A percentile compares a stretch with the other conserved stretches of the same genome.
phyloP scores from a whole-genome alignment of 2,797 vertebrate genomes.

The Cygnus olor region DNA sequence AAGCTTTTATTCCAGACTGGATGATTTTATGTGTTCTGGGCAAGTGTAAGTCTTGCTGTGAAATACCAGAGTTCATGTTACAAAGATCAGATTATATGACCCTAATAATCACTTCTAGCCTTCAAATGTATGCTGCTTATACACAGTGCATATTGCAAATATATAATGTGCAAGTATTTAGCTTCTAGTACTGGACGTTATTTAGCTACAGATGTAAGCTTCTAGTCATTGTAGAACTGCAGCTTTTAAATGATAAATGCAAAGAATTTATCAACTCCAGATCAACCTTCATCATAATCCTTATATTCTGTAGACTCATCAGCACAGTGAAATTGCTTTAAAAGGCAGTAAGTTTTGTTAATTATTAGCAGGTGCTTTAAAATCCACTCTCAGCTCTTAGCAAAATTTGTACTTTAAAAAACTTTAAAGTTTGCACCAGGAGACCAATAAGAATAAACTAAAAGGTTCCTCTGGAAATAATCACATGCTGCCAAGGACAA shows the following conservation, averaged over 20 bases:
- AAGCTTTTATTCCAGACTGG: neutral
- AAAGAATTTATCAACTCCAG: neutral
- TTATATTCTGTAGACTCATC: neutral
- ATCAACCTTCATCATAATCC: neutral
- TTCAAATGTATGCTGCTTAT: neutral
- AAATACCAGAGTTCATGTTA: neutral
- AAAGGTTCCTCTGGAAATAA: neutral
- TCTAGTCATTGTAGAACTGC: neutral
- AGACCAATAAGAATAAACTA: neutral
- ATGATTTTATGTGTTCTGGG: neutral
- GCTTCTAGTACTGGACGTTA: neutral
- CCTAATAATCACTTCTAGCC: neutral
- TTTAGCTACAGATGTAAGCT: neutral
- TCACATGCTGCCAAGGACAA: neutral
- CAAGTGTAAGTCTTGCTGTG: neutral
- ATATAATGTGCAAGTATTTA: neutral
- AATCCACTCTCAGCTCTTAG: neutral
- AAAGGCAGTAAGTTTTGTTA: neutral
- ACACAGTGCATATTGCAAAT: neutral
- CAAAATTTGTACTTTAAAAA: neutral
- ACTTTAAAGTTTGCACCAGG: neutral
- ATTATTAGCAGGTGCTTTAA: neutral
- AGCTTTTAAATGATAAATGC: neutral
- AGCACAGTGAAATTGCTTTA: neutral
- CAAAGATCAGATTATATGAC: neutral